phyloP scores from a whole-genome alignment of 2,888 invertebrate species.

The Lasius platythorax region DNA sequence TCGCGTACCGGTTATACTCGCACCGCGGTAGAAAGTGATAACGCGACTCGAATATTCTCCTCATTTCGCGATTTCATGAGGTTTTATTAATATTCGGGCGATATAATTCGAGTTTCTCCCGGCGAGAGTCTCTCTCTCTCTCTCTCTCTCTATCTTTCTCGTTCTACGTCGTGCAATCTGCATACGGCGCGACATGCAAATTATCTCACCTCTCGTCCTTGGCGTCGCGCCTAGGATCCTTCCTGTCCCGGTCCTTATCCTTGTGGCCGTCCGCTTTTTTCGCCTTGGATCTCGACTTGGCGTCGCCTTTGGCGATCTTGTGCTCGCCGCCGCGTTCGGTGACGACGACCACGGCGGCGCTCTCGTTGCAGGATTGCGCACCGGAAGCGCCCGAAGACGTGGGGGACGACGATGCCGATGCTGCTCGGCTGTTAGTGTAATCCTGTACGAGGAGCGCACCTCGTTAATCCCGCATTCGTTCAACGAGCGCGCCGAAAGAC shows the following conservation, averaged over 20 bases:
- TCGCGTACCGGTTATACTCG: conserved; percentile 29
- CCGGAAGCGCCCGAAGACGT: conserved; percentile 74
- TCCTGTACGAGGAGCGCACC: conserved; percentile 78
- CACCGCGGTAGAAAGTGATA: conserved; percentile 21
- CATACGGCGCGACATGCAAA: background rate
- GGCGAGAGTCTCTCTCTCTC: background rate
- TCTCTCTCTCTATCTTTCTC: background rate
- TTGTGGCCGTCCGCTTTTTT: conserved; percentile 80
- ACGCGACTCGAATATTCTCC: conserved; percentile 34
- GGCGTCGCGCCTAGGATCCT: conserved; percentile 80
- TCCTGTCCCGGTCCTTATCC: conserved; percentile 77
- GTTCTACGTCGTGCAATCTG: background rate
- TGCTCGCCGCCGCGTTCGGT: conserved; percentile 77
- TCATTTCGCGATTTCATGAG: conserved; percentile 10
- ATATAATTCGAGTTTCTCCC: background rate
- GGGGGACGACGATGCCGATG: conserved; percentile 73
- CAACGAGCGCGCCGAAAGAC: conserved; percentile 1
- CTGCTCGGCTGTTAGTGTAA: conserved; percentile 83
- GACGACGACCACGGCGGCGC: conserved; percentile 77
- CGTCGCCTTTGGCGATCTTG: conserved; percentile 77
- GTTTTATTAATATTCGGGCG: conserved; percentile 28
- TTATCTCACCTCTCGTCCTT: conserved; percentile 72
- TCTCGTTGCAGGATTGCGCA: conserved; percentile 77
- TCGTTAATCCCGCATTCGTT: conserved; percentile 68
- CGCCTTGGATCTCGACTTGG: conserved; percentile 81